Base-by-base conservation (phyloP, 53 echinoderm and acorn worm genomes). In the Temnopleurus reevesii region DNA sequence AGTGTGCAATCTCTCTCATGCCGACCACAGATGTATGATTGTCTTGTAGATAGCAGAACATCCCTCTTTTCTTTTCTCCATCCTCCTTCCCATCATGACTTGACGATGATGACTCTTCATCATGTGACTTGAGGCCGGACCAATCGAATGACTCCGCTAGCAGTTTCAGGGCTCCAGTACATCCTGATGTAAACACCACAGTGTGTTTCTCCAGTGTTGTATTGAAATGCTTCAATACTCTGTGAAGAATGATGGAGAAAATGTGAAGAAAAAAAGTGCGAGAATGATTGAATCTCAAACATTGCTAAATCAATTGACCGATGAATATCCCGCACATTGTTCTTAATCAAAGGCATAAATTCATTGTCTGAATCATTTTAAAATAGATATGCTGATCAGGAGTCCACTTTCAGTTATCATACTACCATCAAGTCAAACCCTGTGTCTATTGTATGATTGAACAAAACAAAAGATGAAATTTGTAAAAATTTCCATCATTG, bases 11-110 rank as follows among this genome's bases (percentile, higher is more conserved):
- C 64, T 97, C 97, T 77, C 97, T 86, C 94, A 97, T 97, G 0
- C 97, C 97, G 18, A 97, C 90, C 21, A 95, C 92, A 18, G 97
- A 97, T 5, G 97, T 97, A 45, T 97, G 97, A 57, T 94, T 93
- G 86, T 97, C 94, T n/a, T 94, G 80, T 17, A 97, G 88, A 87
- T 95, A 97, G 84, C 92, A 93, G 55, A 97, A 95, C 35, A 92
- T 27, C 45, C 86, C 64, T 29, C 19, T 26, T 28, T 26, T 41
- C 26, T 30, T 53, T 53, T n/a, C 43, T 8, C 23, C 55, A 87
- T 51, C 53, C 4, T n/a, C 47, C 4, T 64, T 65, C 13, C 28
- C 65, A 0, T 65, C 45, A 38, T 59, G 85, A 8, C 28, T 83
- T 5, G 0, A 1, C 27, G 53, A 53, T 31, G 66, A 65, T 76